Base-by-base conservation (phyloP, 1,140 invertebrate species). In the Liolophura sinensis region DNA sequence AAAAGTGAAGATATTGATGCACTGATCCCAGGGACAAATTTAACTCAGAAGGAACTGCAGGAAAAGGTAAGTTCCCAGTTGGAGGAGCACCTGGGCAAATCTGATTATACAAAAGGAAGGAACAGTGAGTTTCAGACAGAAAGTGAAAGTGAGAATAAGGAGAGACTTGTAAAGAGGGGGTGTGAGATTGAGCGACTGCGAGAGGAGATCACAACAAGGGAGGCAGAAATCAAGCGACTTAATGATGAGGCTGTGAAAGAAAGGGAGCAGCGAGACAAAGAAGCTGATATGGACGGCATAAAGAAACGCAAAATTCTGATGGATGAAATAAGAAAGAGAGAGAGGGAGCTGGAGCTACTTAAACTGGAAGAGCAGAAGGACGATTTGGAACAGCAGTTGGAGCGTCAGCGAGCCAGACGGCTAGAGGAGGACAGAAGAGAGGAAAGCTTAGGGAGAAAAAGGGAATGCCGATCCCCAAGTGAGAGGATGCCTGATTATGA, bases 11-110 rank as follows among this genome's bases (percentile, higher is more conserved):
- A 77, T 24, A 51, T 67, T 22, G 54, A 66, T 31, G 60, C 64
- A 16, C 24, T 74, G 3, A 78, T 76, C 31, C 81, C 79, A 51
- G 79, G 78, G 48, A 83, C 78, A 22, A 62, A 75, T 16, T 56
- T 81, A 46, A 81, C 78, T 9, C 46, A 69, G 50, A 55, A 71
- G 46, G 73, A 82, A 49, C 60, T 82, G 54, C 59, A 79, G n/a
- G 74, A 80, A 5, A 78, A 78, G 62, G 72, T 82, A 14, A 58
- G 59, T 20, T 71, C 68, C 15, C 78, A 80, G 66, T 50, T 80
- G 11, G 65, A 63, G 55, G 74, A 77, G 46, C 72, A 78, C 58
- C 66, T 52, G 14, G 18, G 49, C 3, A 40, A 40, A 9, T 40
- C 31, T 5, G 31, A 40, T 9, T 5, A 40, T 40, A 40, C 31